Conservation (phyloP, 2,888 invertebrate genomes). For the Himalopsyche tibetana region DNA sequence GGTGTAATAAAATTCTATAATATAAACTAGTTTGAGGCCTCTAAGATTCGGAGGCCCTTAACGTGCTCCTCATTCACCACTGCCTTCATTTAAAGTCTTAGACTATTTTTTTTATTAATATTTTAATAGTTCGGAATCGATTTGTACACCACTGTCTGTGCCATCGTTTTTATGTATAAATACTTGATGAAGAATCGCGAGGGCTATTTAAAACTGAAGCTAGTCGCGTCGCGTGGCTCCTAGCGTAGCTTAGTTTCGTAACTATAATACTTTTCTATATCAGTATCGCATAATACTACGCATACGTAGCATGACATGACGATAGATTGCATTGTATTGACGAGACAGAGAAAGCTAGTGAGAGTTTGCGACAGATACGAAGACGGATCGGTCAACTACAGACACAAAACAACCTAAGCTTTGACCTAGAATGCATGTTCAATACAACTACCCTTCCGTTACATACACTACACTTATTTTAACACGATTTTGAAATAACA, state of each 20-base stretch:
- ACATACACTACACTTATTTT: too few species aligned
- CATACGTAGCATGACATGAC: neutral
- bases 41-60: too few species aligned
- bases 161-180: conserved; percentile 18
- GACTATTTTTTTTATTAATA: too few species aligned
- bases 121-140: too few species aligned
- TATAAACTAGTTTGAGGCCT: too few species aligned
- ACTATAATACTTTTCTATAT: neutral
- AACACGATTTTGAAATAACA: too few species aligned
- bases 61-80: too few species aligned
- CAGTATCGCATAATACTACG: neutral
- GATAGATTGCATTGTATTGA: neutral
- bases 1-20: too few species aligned
- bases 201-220: conserved; percentile 16
- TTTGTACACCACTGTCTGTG: neutral
- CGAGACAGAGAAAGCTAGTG: neutral
- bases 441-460: too few species aligned
- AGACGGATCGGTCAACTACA: neutral
- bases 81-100: too few species aligned
- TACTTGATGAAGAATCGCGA: conserved; percentile 17
- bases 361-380: neutral
- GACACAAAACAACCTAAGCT: too few species aligned
- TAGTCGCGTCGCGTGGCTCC: neutral
- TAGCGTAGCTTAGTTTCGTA: conserved; percentile 1
- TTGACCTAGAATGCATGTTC: too few species aligned